Conservation (phyloP, 2,113 vertebrate species). For the Ictalurus punctatus region DNA sequence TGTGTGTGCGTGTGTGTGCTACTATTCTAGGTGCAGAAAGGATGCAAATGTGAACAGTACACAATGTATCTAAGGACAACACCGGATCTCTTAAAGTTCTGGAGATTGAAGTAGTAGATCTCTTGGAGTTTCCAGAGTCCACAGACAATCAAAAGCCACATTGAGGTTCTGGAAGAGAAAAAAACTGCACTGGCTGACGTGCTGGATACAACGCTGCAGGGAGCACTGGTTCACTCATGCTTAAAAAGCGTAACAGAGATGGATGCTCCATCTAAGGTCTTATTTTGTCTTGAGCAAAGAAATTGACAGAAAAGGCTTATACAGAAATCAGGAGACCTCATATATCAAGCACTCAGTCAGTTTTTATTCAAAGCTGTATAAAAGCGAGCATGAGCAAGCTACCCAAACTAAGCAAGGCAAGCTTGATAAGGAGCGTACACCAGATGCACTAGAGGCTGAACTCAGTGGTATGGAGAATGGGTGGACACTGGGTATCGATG, state of each 20-base stretch:
- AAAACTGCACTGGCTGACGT: too few relatives aligned
- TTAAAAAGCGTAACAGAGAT: not conserved
- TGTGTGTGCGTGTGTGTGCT: too few relatives aligned
- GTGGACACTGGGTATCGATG: too few relatives aligned
- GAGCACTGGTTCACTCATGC: not conserved
- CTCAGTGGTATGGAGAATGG: too few relatives aligned
- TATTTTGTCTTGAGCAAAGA: not conserved
- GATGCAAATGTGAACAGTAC: not conserved
- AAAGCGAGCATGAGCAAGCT: too few relatives aligned
- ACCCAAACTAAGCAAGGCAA: too few relatives aligned
- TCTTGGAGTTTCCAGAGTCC: not conserved
- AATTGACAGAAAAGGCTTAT: not conserved
- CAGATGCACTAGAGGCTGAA: too few relatives aligned
- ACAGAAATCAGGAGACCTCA: not conserved
- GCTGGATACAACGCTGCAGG: not conserved
- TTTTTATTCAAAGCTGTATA: not conserved
- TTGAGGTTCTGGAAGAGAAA: not conserved
- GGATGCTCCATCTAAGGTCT: not conserved
- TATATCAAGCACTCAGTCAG: not conserved
- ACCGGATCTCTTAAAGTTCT: not conserved
- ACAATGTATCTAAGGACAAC: not conserved
- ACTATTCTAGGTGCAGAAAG: too few relatives aligned
- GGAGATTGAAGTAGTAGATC: too few relatives aligned
- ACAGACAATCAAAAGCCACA: not conserved
- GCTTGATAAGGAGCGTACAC: too few relatives aligned